Evolutionary conservation across 2,797 vertebrate species (phyloP), one percentile per base, ranked within the genome.

Genomic region (Neostethus bicornis): DNA sequence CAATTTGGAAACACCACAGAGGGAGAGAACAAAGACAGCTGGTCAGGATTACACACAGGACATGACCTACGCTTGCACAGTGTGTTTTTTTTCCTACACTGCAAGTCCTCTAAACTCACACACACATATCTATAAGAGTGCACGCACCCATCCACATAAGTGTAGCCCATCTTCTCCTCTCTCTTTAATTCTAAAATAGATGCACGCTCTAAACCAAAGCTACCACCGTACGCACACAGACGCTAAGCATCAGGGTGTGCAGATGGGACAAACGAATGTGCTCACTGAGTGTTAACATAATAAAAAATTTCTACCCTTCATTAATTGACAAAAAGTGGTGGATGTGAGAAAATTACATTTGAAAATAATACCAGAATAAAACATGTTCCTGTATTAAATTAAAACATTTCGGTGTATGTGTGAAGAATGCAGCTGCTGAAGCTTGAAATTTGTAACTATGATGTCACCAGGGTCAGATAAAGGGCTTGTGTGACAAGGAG

Each of bases 131-230:
- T 8, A 51, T 21, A 43, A 32, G 44, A 34, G 39, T 37, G 31
- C 43, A 50, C 43, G 43, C 17, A 20, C 19, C 39, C 54, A 0
- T 26, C 35, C 42, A 66, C 47, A 66, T 42, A 70, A 51, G 77
- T 37, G 14, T 46, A 68, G 65, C 67, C 69, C 77, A 80, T 87
- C 84, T 73, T 82, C 81, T 85, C 80, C 77, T 67, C 75, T 81
- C 80, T 86, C 76, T 85, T 85, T 85, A 77, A 77, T 67, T 85
- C 69, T 24, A 77, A 87, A 86, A 87, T 86, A 90, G 84, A 84
- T 21, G 61, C 57, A 63, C 69, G 76, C 75, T 73, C 70, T 71
- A 80, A 85, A 87, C 87, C 87, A 77, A 85, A 87, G 79, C 80
- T 80, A 80, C 80, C 80, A 86, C 69, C 78, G 80, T 73, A 59